Base-by-base conservation (phyloP, 2,113 vertebrate genomes). In the Rafetus swinhoei region DNA sequence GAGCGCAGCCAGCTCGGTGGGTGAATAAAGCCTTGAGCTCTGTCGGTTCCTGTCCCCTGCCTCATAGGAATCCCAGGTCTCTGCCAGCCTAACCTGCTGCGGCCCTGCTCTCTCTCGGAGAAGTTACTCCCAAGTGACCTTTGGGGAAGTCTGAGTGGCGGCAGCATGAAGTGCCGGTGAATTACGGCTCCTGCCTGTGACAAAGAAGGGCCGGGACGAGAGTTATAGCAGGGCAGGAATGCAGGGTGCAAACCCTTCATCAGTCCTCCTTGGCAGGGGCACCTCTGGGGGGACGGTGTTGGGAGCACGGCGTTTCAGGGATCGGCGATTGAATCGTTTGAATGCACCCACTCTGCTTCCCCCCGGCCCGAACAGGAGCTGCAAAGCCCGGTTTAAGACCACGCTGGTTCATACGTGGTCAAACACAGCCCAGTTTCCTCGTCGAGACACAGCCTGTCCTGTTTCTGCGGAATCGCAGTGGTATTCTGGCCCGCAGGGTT, bases 121-220 rank as follows among this genome's bases (percentile, higher is more conserved):
- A 87, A 95, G 87, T 92, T 80, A 92, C 27, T 92, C 69, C 86
- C 53, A 50, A 65, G 52, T 96, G 90, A 95, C 91, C 90, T 96
- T 94, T 96, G 56, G 57, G 57, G 88, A 88, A 79, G 52, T 74
- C 45, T 6, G 54, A 55, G 52, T 21, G 84, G 35, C 6, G 53
- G 5, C 92, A 65, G 84, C 52, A 65, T 81, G 93, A 93, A 92
- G 59, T 25, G 21, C 39, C 2, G 8, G 55, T 94, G 93, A 87
- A 90, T 93, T 86, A 88, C 82, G n/a, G 32, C 59, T 35, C 65
- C 50, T 80, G n/a, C 12, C 45, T 50, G 76, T 59, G 88, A 76
- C 55, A 82, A 50, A 82, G 93, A 85, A 82, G 85, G 60, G 2
- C 69, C 53, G n/a, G 53, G 57, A 18, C 35, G 29, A 93, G 93